Evolutionary conservation across 1,140 invertebrate species (phyloP), one percentile per base, ranked within the genome.

Genomic region (Sycobia sp.): DNA sequence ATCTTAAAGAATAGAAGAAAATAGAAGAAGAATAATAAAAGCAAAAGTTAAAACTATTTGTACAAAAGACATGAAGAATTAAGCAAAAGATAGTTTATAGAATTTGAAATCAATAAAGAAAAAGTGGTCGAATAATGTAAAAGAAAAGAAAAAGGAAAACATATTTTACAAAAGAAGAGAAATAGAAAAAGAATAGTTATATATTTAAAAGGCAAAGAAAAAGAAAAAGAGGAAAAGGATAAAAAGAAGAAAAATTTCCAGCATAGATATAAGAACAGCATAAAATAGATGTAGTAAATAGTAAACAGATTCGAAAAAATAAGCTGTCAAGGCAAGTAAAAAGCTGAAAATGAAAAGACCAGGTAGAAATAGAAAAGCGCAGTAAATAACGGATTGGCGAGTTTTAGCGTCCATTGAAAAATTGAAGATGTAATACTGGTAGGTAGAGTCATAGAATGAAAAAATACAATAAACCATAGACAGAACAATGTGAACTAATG

Each of bases 381-480:
- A 67, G 60, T 64, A 67, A 50, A 67, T 58, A 46, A 36, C 56
- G 56, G 50, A 54, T 23, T 60, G 62, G 50, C 47, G 50, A 67
- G 38, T 43, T 57, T 63, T 51, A 16, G 23, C 47, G 39, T 46
- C 39, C 62, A 65, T 65, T 65, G 29, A 36, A 36, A 58, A 23
- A 69, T 69, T 57, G 47, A 70, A 47, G 60, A 55, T 32, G 36
- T 75, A 76, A 76, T 76, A 76, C 74, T 76, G 74, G 61, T 67
- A 69, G 72, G 72, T 72, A 73, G 62, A 58, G 62, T 58, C 55
- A 32, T 49, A 22, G 16, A 53, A 38, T 29, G 14, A 32, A 63
- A 20, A 49, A 34, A 14, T 61, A 53, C 11, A 60, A 55, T 14
- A 11, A 27, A 9, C 10, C 7, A 9, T 39, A 39, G n/a, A 39